Evolutionary conservation across 2,113 vertebrate species (phyloP).

Genomic region (Talpa occidentalis): DNA sequence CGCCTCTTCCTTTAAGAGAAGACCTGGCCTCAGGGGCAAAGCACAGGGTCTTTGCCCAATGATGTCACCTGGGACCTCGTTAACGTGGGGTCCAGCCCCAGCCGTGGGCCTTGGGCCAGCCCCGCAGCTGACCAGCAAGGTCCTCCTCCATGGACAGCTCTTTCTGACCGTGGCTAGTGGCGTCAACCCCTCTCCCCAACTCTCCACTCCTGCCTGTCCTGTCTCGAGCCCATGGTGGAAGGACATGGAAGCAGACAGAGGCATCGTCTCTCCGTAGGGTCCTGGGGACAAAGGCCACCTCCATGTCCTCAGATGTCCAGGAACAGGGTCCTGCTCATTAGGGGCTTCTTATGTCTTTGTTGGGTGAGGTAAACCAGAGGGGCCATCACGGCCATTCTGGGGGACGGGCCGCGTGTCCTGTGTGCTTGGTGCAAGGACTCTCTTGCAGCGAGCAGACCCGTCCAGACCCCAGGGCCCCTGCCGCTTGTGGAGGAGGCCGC

Average conservation of each 20-base stretch:
- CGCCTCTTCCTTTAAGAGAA: background rate
- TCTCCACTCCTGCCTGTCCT: background rate
- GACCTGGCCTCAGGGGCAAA: background rate
- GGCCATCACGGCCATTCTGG: no score
- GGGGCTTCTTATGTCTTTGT: fast-evolving
- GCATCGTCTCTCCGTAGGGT: background rate
- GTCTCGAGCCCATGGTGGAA: background rate
- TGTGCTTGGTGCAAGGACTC: background rate
- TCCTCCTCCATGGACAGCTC: background rate
- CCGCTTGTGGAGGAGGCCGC: no score
- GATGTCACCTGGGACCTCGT: no score
- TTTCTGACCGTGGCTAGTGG: no score
- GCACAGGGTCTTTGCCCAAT: no score
- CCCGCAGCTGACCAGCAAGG: background rate
- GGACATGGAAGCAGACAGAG: background rate
- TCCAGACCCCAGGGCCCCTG: no score
- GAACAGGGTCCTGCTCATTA: fast-evolving
- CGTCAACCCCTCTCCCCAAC: background rate
- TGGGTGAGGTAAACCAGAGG: background rate
- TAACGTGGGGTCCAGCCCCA: no score
- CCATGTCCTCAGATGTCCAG: background rate
- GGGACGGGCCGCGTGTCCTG: no score
- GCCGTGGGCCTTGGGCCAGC: no score
- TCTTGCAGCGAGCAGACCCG: no score
- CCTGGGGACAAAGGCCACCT: background rate